Evolutionary conservation across 2,797 vertebrate species (phyloP).

Genomic region (Fistularia commersonii): DNA sequence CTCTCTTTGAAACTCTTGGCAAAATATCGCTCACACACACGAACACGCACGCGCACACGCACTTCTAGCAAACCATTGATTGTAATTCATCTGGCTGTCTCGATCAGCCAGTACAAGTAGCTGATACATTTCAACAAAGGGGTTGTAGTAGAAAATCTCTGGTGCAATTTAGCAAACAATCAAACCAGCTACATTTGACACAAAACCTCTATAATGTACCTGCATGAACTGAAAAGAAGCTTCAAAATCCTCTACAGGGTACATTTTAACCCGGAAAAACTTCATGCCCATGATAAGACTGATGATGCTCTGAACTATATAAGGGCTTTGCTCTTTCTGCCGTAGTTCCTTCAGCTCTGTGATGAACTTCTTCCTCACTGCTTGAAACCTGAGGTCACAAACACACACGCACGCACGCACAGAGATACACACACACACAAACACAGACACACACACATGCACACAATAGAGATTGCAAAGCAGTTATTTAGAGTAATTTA

Average conservation of each 20-base stretch:
- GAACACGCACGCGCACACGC: slow-evolving; percentile 18
- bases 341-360: slow-evolving; percentile 95
- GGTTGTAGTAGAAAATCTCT: slow-evolving; percentile 15
- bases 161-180: slow-evolving; percentile 21
- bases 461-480: background rate
- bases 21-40: too few species aligned
- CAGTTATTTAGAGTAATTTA: background rate
- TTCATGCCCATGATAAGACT: slow-evolving; percentile 99
- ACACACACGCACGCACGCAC: slow-evolving; percentile 13
- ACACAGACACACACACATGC: too few species aligned
- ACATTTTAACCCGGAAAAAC: slow-evolving; percentile 99
- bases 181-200: slow-evolving; percentile 7
- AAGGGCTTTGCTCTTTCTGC: slow-evolving; percentile 95
- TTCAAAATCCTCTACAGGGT: slow-evolving; percentile 98
- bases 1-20: slow-evolving; percentile 37
- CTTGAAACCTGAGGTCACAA: slow-evolving; percentile 85
- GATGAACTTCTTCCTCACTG: slow-evolving; percentile 98
- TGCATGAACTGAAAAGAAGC: slow-evolving; percentile 99
- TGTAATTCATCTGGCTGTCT: slow-evolving; percentile 46
- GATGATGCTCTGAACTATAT: slow-evolving; percentile 96
- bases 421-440: background rate
- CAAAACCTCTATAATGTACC: slow-evolving; percentile 66
- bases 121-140: slow-evolving; percentile 51
- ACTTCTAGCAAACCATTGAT: slow-evolving; percentile 41
- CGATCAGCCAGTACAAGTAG: slow-evolving; percentile 45